These are phyloP conservation scores for Chiloscyllium punctatum DNA, from an alignment of 2,797 vertebrate species.

Conservation along the genomic window DNA sequence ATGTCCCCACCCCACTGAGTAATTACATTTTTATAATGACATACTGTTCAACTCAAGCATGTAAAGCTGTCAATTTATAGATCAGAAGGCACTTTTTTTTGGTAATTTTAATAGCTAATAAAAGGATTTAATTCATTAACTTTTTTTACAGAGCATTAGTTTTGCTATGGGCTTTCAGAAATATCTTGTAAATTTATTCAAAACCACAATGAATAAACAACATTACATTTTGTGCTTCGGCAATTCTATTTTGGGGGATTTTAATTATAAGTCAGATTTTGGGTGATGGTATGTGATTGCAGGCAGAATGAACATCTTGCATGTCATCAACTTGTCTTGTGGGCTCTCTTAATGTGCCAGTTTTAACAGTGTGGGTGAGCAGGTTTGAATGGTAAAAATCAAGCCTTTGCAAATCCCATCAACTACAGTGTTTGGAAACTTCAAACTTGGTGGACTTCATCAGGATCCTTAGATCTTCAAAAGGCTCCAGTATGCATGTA, in stretches of 20 bases:
- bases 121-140: background rate
- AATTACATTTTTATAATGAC: slow-evolving; percentile 2
- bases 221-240: background rate
- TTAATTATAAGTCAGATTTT: background rate
- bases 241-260: background rate
- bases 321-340: background rate
- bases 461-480: background rate
- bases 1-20: background rate
- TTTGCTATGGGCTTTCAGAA: background rate
- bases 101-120: background rate
- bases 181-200: background rate
- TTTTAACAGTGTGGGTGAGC: background rate
- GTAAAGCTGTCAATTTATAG: slow-evolving; percentile 20
- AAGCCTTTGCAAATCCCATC: background rate
- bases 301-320: background rate
- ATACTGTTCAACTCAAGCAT: background rate
- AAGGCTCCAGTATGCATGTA: background rate
- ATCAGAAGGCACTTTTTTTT: background rate
- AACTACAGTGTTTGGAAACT: background rate
- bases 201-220: background rate
- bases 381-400: background rate
- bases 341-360: background rate
- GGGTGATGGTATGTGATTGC: background rate
- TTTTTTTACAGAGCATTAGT: background rate
- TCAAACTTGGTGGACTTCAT: background rate